phyloP scores from a whole-genome alignment of 30 jellyfish, hydroid and myxozoan species.

The Mastigias papua region DNA sequence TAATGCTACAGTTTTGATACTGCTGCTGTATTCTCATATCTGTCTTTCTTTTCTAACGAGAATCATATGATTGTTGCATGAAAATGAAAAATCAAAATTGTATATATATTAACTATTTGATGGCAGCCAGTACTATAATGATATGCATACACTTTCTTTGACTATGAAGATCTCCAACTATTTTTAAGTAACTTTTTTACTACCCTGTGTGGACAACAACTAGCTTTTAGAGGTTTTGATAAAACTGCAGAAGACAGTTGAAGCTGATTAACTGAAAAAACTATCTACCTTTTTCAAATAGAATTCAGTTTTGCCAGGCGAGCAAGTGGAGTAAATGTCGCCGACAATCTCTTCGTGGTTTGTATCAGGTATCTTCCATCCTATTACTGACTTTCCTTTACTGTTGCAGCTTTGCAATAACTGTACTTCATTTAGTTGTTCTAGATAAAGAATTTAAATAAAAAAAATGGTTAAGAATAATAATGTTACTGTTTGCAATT shows the following conservation, averaged over 20 bases:
- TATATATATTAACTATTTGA: too few relatives aligned
- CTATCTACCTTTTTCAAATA: neutral
- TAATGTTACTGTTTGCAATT: too few relatives aligned
- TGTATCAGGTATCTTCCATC: constrained; percentile 1
- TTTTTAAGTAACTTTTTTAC: neutral
- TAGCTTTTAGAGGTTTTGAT: neutral
- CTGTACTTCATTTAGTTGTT: neutral
- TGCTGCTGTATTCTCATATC: neutral
- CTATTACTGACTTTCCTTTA: neutral
- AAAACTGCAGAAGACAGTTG: neutral
- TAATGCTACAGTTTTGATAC: neutral
- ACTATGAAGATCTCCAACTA: too few relatives aligned
- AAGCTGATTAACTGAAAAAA: too few relatives aligned
- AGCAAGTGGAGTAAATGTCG: constrained; percentile 1
- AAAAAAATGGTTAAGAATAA: too few relatives aligned
- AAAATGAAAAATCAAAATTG: too few relatives aligned
- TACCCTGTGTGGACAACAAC: neutral
- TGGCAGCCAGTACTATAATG: too few relatives aligned
- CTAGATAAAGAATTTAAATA: neutral
- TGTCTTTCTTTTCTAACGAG: neutral
- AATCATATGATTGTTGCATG: too few relatives aligned
- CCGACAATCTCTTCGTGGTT: neutral
- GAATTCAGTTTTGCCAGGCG: neutral
- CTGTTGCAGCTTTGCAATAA: neutral
- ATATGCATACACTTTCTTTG: too few relatives aligned